Evolutionary conservation across 2,888 invertebrate species (phyloP), one percentile per base, ranked within the genome.

Genomic region (Epinotia brunnichana): DNA sequence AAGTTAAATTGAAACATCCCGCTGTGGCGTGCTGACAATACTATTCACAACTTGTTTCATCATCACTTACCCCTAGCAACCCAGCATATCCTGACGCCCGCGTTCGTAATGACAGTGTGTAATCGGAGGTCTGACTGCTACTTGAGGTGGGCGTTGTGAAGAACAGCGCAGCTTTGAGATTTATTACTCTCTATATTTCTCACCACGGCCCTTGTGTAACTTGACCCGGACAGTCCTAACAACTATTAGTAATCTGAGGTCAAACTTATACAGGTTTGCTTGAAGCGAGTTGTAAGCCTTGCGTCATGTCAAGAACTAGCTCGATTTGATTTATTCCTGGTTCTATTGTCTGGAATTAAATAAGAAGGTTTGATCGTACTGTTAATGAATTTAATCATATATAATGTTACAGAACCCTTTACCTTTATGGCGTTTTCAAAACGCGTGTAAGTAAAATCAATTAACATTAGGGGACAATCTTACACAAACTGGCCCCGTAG

Each of bases 1-100:
- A 89, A 87, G 85, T 87, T 87, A 83, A 84, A 87, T 87, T 87
- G 85, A 87, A 88, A 88, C 87, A 87, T 85, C 83, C 81, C 82
- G 75, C 77, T 29, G 54, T 51, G 51, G 54, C 51, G 19, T 44
- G 53, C 56, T 21, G 57, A 24, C 54, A 44, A 35, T 24, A n/a
- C 19, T 24, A 21, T 29, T 53, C 57, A n/a, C 48, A 48, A 48
- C 48, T 48, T 48, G n/a, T 48, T 48, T 48, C n/a, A 41, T 41
- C 13, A 48, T n/a, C 1, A n/a, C 48, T 44, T 44, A 48, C n/a
- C 48, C 48, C 48, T 48, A 48, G 48, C 48, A n/a, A 15, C 48
- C 48, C n/a, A 48, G 48, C 48, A n/a, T 48, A 48, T 48, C n/a
- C 48, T 48, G 48, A 48, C 7, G 4, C n/a, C 2, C 4, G 5